Conservation (phyloP, 2,888 invertebrate genomes). For the Periphyllus acericola region DNA sequence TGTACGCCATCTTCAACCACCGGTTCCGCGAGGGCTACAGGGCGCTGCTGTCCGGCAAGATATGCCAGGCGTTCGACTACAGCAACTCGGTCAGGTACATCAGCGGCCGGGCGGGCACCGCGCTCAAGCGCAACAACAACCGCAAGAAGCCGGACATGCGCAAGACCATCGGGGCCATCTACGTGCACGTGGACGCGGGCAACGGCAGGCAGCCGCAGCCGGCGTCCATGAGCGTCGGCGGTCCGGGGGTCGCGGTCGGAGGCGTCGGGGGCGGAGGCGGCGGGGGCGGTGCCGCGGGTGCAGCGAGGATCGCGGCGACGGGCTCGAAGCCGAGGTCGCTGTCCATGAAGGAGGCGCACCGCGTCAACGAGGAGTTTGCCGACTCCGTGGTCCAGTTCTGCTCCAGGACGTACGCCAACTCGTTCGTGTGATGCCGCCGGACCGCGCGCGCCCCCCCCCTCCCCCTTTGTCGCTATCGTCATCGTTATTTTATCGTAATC, state of each 20-base stretch:
- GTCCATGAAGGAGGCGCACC: slow-evolving; percentile 2
- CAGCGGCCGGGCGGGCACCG: slow-evolving; percentile 21
- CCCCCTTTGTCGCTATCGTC: no score
- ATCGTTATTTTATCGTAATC: no score
- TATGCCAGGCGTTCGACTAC: slow-evolving; percentile 66
- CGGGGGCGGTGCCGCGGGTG: no score
- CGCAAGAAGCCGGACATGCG: slow-evolving; percentile 6
- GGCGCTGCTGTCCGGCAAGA: slow-evolving; percentile 68
- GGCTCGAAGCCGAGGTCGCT: background rate
- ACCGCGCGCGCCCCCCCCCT: no score
- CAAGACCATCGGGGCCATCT: slow-evolving; percentile 29
- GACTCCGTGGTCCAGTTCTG: slow-evolving; percentile 40
- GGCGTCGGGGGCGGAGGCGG: background rate
- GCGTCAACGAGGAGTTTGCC: background rate
- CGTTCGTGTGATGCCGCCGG: slow-evolving; percentile 39
- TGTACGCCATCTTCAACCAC: slow-evolving; percentile 72
- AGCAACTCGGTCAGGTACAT: slow-evolving; percentile 63
- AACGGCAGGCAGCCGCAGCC: no score
- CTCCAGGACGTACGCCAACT: background rate
- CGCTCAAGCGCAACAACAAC: slow-evolving; percentile 5
- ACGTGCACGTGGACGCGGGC: background rate
- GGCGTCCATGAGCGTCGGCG: no score
- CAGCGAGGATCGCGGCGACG: background rate
- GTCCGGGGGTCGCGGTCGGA: background rate
- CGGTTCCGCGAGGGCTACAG: slow-evolving; percentile 71